phyloP scores from a whole-genome alignment of 2,888 invertebrate genomes.

The Cephonodes hylas region DNA sequence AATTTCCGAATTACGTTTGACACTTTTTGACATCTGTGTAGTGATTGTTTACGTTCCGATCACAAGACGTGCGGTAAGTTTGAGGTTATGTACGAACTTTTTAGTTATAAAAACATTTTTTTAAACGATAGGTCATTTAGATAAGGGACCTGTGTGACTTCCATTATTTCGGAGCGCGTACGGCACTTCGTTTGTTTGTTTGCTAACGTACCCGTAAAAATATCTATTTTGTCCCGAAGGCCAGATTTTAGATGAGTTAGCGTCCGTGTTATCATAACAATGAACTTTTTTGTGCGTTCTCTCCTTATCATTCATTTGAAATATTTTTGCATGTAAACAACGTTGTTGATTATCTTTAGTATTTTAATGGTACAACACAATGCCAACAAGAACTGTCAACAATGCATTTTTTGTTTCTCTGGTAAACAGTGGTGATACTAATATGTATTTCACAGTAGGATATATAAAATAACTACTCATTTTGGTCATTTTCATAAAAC shows the following conservation, averaged over 20 bases:
- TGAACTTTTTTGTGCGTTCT: slow-evolving; percentile 2
- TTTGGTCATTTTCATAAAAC: background rate
- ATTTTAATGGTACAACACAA: background rate
- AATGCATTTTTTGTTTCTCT: background rate
- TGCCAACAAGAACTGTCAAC: background rate
- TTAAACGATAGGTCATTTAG: slow-evolving; percentile 2
- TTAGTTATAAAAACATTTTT: background rate
- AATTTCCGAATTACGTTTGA: slow-evolving; percentile 2
- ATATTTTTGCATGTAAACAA: background rate
- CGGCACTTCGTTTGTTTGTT: slow-evolving; percentile 13
- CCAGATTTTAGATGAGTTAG: slow-evolving; percentile 8
- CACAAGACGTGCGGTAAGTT: slow-evolving; percentile 9
- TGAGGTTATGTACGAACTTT: slow-evolving; percentile 7
- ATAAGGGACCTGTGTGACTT: slow-evolving; percentile 10
- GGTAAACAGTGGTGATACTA: background rate
- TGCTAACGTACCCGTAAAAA: slow-evolving; percentile 9
- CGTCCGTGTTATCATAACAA: slow-evolving; percentile 12
- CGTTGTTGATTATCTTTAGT: background rate
- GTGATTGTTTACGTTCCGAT: slow-evolving; percentile 4
- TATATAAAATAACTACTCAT: background rate
- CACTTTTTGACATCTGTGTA: slow-evolving; percentile 10
- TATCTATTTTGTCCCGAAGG: slow-evolving; percentile 10
- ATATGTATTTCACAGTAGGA: background rate
- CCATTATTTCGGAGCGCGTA: slow-evolving; percentile 8
- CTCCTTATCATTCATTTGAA: background rate